Evolutionary conservation across 2,797 vertebrate species (phyloP), one percentile per base, ranked within the genome.

Genomic region (Sebastes vulpes): DNA sequence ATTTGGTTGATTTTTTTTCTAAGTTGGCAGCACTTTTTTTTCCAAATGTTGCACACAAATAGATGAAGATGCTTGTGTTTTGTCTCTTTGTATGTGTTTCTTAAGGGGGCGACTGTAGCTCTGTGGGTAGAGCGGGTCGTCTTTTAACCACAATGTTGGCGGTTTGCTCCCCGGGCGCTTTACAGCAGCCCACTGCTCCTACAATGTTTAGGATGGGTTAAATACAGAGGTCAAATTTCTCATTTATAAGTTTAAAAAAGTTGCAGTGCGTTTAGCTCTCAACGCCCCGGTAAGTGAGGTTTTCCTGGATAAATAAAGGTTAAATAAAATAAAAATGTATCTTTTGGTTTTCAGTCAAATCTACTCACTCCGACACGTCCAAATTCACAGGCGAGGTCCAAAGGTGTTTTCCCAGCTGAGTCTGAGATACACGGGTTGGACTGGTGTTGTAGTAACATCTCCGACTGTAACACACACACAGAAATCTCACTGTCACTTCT

Each of bases 371-470:
- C 97, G 0, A 99, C 97, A 0, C 98, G 96, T 79, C 98, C 98
- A 66, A 99, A 99, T 95, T 99, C 98, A 79, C 98, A 99, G 3
- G 98, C 98, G 79, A 99, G 94, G 93, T 99, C 98, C 86, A 99
- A 87, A 0, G 98, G 98, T 0, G 98, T 99, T 93, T 99, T 99
- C 9, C 98, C 98, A 0, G 97, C 97, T 20, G 97, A 96, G 94
- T 99, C 98, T 90, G 98, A 97, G 93, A 99, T 98, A 82, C 98
- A 99, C 0, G 98, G 98, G 87, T 99, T 99, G 86, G 98, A 99
- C 93, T 99, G 98, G 92, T 99, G 98, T 90, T 99, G 98, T 2
- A 99, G 96, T 77, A 99, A 91, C 98, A 99, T 99, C 94, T 99
- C 98, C 0, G 97, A 98, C 97, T 98, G 94, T 1, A 87, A 92